Evolutionary conservation across 2,888 invertebrate species (phyloP).

Genomic region (Drosophila neoperkinsi): DNA sequence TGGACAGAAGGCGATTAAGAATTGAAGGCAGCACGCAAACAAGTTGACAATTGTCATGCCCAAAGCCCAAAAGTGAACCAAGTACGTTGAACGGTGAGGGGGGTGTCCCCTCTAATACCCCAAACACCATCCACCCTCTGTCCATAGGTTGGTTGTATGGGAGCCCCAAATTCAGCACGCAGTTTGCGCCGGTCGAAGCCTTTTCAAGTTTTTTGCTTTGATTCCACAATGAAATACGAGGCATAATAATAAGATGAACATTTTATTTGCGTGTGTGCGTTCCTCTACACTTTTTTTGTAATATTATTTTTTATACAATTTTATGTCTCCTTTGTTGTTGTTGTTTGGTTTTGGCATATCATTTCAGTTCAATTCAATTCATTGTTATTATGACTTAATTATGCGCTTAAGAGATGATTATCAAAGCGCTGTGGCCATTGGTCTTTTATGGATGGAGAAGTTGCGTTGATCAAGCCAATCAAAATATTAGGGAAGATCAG

Average conservation of each 20-base stretch:
- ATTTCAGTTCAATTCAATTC: conserved; percentile 49
- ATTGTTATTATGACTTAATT: conserved; percentile 78
- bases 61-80: conserved; percentile 26
- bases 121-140: neutral
- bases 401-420: conserved; percentile 70
- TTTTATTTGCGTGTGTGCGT: conserved; percentile 57
- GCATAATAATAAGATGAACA: conserved; percentile 76
- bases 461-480: conserved; percentile 6
- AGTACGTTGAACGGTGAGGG: neutral
- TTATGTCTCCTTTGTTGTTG: conserved; percentile 20
- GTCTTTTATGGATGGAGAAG: conserved; percentile 25
- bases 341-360: conserved; percentile 64
- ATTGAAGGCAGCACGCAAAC: conserved; percentile 77
- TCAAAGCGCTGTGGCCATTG: conserved; percentile 50
- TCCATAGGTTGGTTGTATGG: neutral
- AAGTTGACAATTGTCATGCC: conserved; percentile 72
- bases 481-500: conserved; percentile 5
- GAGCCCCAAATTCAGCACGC: conserved; percentile 49
- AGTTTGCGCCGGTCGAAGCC: conserved; percentile 60
- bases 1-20: conserved; percentile 75
- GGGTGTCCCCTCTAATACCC: neutral
- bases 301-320: conserved; percentile 12
- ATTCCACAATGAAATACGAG: conserved; percentile 71
- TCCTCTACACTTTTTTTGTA: conserved; percentile 18
- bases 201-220: conserved; percentile 70